These are phyloP conservation scores for Triplophysa siluroides DNA, from an alignment of 2,113 vertebrate genomes.

Conservation along the genomic window DNA sequence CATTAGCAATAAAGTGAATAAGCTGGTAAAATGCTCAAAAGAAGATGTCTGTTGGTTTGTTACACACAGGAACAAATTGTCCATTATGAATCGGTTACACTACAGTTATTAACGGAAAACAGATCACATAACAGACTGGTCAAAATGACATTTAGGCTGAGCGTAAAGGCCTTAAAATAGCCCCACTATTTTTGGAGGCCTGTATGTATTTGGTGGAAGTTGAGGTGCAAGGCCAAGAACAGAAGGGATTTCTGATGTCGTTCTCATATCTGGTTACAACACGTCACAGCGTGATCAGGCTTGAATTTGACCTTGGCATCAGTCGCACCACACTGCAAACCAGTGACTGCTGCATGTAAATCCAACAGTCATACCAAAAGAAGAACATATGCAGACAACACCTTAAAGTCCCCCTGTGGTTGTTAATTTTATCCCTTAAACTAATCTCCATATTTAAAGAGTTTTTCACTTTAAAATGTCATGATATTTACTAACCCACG, in stretches of 20 bases:
- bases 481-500: too few relatives aligned
- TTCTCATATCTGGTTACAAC: slow-evolving; percentile 64
- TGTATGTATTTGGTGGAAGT: slow-evolving; percentile 33
- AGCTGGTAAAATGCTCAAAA: background rate
- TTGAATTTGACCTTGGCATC: slow-evolving; percentile 63
- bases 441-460: too few relatives aligned
- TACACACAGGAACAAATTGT: background rate
- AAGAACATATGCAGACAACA: background rate
- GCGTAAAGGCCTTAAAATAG: slow-evolving; percentile 52
- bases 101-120: slow-evolving; percentile 16
- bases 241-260: slow-evolving; percentile 66
- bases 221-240: slow-evolving; percentile 57
- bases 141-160: slow-evolving; percentile 18
- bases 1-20: background rate
- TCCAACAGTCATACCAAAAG: background rate
- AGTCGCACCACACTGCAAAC: slow-evolving; percentile 10
- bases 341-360: background rate
- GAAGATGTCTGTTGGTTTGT: background rate
- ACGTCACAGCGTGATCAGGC: slow-evolving; percentile 57
- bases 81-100: background rate
- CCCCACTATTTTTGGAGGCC: slow-evolving; percentile 43
- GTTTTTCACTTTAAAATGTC: too few relatives aligned
- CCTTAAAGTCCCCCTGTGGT: too few relatives aligned
- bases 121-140: slow-evolving; percentile 26
- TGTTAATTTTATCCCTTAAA: too few relatives aligned